Base-by-base conservation (phyloP, 2,888 invertebrate genomes). In the Synergus gifuensis region DNA sequence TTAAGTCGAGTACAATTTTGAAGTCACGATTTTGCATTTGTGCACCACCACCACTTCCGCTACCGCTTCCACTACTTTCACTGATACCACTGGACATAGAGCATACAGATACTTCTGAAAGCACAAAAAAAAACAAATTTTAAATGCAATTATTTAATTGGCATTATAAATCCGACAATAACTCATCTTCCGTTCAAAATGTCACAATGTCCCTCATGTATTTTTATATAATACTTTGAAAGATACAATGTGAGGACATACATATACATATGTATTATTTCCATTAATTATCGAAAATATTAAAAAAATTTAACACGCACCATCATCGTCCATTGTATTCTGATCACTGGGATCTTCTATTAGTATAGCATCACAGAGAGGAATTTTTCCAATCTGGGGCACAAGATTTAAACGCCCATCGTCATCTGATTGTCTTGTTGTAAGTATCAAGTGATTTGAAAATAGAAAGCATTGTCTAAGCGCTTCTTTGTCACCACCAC, bases 381-480 rank as follows among this genome's bases (percentile, higher is more conserved):
- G 95, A 85, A 98, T 95, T 88, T 96, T 95, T 0, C 97, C 98
- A 76, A 96, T 94, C 12, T 96, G 95, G n/a, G 97, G 96, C 63
- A 96, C 95, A 36, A 98, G 94, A 92, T 97, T 98, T n/a, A 98
- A 94, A 80, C 97, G 94, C 5, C 98, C 98, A 79, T 96, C 97
- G 1, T 97, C 95, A 4, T 97, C 95, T 7, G 90, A 90, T 87
- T 94, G 94, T 93, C 96, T 94, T 3, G 97, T 98, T 1, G 97
- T 96, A 76, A 98, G 93, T 84, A 98, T 95, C 85, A 98, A 94
- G 91, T 98, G 97, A 93, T 98, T 98, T 83, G 98, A 97, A 93
- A 98, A 98, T 28, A 98, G 94, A 90, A 97, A 98, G 84, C 98
- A 97, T 91, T 98, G 98, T 0, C 98, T 94, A 2, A 95, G 92